Evolutionary conservation across 1,140 invertebrate species (phyloP).

Genomic region (Bemisia tabaci): DNA sequence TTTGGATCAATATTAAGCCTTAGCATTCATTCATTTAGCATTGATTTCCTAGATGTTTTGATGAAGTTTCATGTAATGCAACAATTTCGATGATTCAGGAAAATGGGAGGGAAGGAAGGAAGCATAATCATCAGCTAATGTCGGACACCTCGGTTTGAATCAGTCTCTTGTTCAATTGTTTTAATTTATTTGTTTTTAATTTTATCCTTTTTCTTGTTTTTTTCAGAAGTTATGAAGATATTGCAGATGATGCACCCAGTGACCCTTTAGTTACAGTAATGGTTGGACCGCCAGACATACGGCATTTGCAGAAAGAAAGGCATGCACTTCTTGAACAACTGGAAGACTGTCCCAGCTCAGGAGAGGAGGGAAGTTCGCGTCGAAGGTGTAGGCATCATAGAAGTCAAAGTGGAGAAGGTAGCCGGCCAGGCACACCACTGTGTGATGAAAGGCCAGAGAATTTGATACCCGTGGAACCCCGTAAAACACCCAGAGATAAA

Average conservation of each 20-base stretch:
- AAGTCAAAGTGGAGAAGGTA: constrained; percentile 38
- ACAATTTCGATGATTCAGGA: too few relatives aligned
- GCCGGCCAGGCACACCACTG: constrained; percentile 64
- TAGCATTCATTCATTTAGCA: too few relatives aligned
- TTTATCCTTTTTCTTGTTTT: constrained; percentile 14
- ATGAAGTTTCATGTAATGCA: too few relatives aligned
- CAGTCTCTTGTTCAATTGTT: too few relatives aligned
- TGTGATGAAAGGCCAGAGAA: constrained; percentile 71
- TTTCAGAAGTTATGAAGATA: constrained; percentile 24
- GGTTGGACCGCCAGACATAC: constrained; percentile 39
- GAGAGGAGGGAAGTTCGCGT: constrained; percentile 27
- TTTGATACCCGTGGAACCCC: constrained; percentile 50
- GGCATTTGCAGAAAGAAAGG: constrained; percentile 53
- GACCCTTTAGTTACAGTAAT: constrained; percentile 4
- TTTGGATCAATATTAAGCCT: too few relatives aligned
- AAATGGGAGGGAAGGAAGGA: too few relatives aligned
- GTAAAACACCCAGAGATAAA: constrained; percentile 43
- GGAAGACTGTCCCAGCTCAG: constrained; percentile 55
- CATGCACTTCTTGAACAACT: constrained; percentile 52
- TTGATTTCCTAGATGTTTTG: too few relatives aligned
- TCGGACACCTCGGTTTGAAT: too few relatives aligned
- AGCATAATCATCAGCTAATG: too few relatives aligned
- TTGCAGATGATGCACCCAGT: constrained; percentile 10
- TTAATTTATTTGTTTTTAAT: too few relatives aligned
- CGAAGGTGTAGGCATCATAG: constrained; percentile 31